These are phyloP conservation scores for Atherinomorus stipes DNA, from an alignment of 2,113 vertebrate genomes.

Conservation along the genomic window DNA sequence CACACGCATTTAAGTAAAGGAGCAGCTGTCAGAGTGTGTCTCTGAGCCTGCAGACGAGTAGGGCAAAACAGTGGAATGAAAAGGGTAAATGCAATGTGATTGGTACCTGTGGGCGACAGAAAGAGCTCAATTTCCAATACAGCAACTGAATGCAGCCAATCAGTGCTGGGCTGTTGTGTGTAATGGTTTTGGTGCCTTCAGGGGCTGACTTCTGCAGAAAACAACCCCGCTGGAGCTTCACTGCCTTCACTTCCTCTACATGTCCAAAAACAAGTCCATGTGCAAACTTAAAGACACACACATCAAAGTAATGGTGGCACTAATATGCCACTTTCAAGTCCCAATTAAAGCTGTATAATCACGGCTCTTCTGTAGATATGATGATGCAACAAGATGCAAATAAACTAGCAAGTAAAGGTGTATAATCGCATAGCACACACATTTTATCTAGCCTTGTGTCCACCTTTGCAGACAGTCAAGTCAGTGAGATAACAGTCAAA, in stretches of 20 bases:
- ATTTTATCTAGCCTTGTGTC: no score
- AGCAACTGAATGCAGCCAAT: constrained; percentile 81
- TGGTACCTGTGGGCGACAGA: constrained; percentile 80
- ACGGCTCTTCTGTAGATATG: constrained; percentile 1
- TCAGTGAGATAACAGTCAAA: neutral
- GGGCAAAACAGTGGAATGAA: constrained; percentile 62
- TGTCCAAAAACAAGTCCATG: constrained; percentile 40
- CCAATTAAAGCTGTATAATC: neutral
- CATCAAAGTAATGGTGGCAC: constrained; percentile 19
- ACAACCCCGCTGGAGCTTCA: constrained; percentile 58
- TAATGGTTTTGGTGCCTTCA: constrained; percentile 73
- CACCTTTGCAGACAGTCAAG: no score
- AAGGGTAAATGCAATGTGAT: constrained; percentile 76
- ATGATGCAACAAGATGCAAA: neutral
- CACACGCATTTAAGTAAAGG: constrained; percentile 28
- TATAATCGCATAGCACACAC: no score
- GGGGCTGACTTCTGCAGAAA: constrained; percentile 62
- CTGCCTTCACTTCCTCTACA: constrained; percentile 46
- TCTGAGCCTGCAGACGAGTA: constrained; percentile 45
- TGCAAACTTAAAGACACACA: constrained; percentile 14
- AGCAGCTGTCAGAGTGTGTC: constrained; percentile 24
- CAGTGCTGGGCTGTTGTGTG: constrained; percentile 75
- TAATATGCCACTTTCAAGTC: neutral
- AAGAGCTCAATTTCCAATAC: constrained; percentile 81
- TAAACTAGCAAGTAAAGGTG: no score